phyloP scores from a whole-genome alignment of 2,797 vertebrate genomes.

The Hypotaenidia philippensis region DNA sequence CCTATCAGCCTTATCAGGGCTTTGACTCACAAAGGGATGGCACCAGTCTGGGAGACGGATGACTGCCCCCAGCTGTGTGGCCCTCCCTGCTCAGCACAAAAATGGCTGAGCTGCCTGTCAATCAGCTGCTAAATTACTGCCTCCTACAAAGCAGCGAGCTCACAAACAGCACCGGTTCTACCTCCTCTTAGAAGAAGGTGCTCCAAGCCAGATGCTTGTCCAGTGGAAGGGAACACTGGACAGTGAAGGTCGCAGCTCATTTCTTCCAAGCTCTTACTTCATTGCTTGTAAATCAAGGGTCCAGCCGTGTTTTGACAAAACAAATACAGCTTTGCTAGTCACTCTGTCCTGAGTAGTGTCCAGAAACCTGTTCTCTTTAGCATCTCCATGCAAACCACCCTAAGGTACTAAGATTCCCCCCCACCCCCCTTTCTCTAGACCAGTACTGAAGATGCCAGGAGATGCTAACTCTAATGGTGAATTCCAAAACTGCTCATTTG shows the following conservation, averaged over 20 bases:
- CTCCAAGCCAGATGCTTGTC: neutral
- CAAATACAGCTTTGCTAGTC: neutral
- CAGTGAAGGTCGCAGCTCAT: neutral
- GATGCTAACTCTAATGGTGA: neutral
- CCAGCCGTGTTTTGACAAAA: neutral
- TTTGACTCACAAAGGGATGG: neutral
- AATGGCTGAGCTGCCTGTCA: neutral
- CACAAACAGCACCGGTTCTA: neutral
- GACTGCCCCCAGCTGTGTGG: neutral
- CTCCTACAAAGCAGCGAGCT: neutral
- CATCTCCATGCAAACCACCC: neutral
- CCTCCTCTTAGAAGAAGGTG: neutral
- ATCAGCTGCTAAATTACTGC: neutral
- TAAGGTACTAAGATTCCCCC: neutral
- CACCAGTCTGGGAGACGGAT: neutral
- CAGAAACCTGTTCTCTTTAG: neutral
- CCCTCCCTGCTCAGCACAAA: neutral
- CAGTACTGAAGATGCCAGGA: neutral
- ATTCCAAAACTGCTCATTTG: neutral
- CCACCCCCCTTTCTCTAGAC: neutral
- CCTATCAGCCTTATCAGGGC: neutral
- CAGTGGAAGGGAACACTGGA: neutral
- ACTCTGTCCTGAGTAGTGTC: neutral
- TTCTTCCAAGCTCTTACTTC: neutral
- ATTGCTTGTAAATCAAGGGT: neutral